Conservation (phyloP, 2,113 vertebrate genomes). For the Myiozetetes cayanensis region DNA sequence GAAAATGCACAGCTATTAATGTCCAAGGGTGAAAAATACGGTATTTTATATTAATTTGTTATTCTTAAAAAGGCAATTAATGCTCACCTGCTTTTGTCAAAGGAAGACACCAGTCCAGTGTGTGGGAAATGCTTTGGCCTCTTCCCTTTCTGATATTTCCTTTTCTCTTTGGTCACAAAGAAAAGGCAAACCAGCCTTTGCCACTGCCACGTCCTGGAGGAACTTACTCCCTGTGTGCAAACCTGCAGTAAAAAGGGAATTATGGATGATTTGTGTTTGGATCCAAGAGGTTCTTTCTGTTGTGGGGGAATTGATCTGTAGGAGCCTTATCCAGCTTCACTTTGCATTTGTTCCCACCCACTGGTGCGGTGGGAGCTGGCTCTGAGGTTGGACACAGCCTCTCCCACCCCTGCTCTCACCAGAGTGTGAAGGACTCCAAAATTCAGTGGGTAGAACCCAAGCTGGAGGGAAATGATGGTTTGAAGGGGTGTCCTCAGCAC, state of each 20-base stretch:
- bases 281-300: not conserved
- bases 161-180: not conserved
- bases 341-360: not conserved
- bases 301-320: accelerated
- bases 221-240: not conserved
- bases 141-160: not conserved
- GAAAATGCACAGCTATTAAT: not conserved
- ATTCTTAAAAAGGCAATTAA: not conserved
- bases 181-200: not conserved
- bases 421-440: not conserved
- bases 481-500: not conserved
- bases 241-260: not conserved
- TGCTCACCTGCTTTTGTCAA: not conserved
- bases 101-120: not conserved
- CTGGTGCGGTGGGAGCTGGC: not conserved
- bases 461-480: not conserved
- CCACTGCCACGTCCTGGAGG: not conserved
- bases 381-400: not conserved
- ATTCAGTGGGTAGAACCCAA: not conserved
- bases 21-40: not conserved
- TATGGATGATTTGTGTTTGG: not conserved
- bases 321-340: not conserved
- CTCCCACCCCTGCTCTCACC: accelerated
- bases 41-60: not conserved
- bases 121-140: not conserved